A percentile compares a stretch with the other conserved stretches of the same genome.
These are phyloP conservation scores for Poicephalus meyeri DNA, from an alignment of 2,113 vertebrate genomes.

Conservation along the genomic window DNA sequence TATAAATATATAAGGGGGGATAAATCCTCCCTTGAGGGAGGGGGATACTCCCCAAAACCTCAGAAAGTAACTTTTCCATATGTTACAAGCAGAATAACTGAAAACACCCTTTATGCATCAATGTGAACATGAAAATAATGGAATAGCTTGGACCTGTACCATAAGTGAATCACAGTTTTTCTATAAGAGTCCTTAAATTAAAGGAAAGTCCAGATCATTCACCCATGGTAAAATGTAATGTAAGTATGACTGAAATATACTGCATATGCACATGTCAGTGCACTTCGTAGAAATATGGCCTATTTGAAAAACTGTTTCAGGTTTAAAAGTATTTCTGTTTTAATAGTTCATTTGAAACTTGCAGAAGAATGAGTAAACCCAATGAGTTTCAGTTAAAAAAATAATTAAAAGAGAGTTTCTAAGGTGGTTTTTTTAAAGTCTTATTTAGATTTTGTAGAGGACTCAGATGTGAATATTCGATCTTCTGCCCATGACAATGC, in stretches of 20 bases:
- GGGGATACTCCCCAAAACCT: background rate
- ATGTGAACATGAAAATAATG: background rate
- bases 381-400: background rate
- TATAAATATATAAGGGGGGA: too few species aligned
- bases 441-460: background rate
- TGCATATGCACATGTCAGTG: background rate
- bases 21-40: too few species aligned
- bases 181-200: background rate
- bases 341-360: background rate
- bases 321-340: background rate
- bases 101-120: background rate
- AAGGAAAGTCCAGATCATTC: background rate
- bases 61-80: background rate
- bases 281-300: background rate
- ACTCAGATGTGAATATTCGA: background rate
- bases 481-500: background rate
- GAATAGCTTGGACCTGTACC: background rate
- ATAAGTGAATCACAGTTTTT: background rate
- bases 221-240: background rate
- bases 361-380: background rate
- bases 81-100: background rate
- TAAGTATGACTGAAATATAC: background rate
- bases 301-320: background rate
- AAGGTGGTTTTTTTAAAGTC: rapidly evolving
- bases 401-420: background rate